A percentile compares a stretch with the other conserved stretches of the same genome.
These are phyloP conservation scores for Sebastes baramenuke DNA, from an alignment of 2,797 vertebrate species.

Conservation along the genomic window DNA sequence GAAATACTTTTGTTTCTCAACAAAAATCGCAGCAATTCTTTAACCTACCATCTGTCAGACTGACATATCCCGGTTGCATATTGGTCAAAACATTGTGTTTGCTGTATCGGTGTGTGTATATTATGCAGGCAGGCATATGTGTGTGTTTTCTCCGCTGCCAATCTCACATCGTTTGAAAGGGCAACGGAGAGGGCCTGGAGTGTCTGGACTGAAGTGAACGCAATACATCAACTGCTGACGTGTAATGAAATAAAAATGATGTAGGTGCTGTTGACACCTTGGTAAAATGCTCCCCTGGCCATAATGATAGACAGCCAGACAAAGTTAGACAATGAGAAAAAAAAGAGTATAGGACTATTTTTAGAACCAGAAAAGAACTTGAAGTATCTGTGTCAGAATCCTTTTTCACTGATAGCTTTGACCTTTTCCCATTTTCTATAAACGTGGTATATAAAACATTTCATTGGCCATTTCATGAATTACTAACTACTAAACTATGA, in stretches of 20 bases:
- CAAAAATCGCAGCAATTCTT: background rate
- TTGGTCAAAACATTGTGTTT: conserved; percentile 18
- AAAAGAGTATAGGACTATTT: background rate
- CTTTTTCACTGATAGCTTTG: background rate
- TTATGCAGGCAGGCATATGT: background rate
- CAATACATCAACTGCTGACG: conserved; percentile 59
- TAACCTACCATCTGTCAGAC: conserved; percentile 1
- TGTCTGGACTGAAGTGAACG: conserved; percentile 43
- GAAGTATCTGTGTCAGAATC: background rate
- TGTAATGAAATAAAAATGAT: conserved; percentile 60
- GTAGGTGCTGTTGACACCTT: conserved; percentile 33
- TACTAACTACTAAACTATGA: background rate
- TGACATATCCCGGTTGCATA: conserved; percentile 19
- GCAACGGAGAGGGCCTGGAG: conserved; percentile 33
- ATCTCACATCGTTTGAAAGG: conserved; percentile 45
- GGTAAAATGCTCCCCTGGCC: conserved; percentile 39
- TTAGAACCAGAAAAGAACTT: background rate
- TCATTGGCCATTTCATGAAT: background rate
- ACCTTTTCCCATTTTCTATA: background rate
- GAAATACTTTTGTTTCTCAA: background rate
- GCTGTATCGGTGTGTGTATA: background rate
- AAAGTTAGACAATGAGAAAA: conserved; percentile 8
- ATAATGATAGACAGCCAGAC: conserved; percentile 27
- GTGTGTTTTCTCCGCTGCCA: conserved; percentile 32
- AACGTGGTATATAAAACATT: background rate